These are phyloP conservation scores for Horisme vitalbata DNA, from an alignment of 2,888 invertebrate genomes.

Conservation along the genomic window DNA sequence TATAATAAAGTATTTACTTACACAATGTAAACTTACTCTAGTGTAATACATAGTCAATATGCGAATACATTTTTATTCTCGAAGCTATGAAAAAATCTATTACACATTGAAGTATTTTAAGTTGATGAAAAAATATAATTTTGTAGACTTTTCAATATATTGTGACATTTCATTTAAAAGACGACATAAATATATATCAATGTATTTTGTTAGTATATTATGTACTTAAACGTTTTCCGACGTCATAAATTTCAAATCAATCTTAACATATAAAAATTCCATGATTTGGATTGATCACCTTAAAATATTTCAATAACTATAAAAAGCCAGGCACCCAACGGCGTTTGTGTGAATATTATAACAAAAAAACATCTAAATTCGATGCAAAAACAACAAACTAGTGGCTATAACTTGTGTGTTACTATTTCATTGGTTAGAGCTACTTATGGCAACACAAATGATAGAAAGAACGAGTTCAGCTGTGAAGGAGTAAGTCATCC, in stretches of 20 bases:
- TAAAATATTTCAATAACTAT: slow-evolving; percentile 39
- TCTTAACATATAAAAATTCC: no score
- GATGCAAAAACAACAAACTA: slow-evolving; percentile 50
- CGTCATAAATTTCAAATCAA: no score
- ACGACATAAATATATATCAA: no score
- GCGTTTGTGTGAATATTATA: slow-evolving; percentile 23
- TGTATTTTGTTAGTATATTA: no score
- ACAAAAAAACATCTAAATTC: slow-evolving; percentile 37
- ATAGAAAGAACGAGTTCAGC: slow-evolving; percentile 7
- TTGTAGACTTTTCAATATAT: no score
- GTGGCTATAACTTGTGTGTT: slow-evolving; percentile 32
- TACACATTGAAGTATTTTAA: slow-evolving; percentile 37
- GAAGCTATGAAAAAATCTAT: slow-evolving; percentile 20
- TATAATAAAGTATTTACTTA: slow-evolving; percentile 53
- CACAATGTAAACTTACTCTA: slow-evolving; percentile 46
- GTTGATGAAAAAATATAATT: no score
- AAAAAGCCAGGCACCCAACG: slow-evolving; percentile 65
- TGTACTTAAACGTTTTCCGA: no score
- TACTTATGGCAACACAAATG: slow-evolving; percentile 10
- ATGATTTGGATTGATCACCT: slow-evolving; percentile 44
- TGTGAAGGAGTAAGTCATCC: no score
- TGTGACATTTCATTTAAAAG: no score
- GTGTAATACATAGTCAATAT: slow-evolving; percentile 38
- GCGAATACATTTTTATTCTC: slow-evolving; percentile 18
- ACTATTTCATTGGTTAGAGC: slow-evolving; percentile 20